A percentile compares a stretch with the other conserved stretches of the same genome.
These are phyloP conservation scores for Drosophila anomelani DNA, from an alignment of 2,888 invertebrate genomes.

Conservation along the genomic window DNA sequence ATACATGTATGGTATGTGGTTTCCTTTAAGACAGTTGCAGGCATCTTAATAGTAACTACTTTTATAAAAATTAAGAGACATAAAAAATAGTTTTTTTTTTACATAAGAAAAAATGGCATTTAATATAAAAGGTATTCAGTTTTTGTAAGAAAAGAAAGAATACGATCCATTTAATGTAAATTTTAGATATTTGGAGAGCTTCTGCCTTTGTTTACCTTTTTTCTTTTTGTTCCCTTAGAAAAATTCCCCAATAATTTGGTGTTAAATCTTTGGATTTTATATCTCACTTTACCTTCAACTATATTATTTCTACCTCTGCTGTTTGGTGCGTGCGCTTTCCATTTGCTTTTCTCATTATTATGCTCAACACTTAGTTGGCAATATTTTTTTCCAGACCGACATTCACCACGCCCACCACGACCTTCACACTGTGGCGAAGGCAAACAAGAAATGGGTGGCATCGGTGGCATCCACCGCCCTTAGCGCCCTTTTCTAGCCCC, in stretches of 20 bases:
- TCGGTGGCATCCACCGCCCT: background rate
- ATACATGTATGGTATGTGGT: too few species aligned
- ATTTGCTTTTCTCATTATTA: conserved; percentile 66
- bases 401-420: conserved; percentile 57
- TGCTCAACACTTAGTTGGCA: conserved; percentile 73
- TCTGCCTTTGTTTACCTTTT: too few species aligned
- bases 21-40: background rate
- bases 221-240: too few species aligned
- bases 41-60: background rate
- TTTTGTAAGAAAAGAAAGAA: background rate
- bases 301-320: background rate
- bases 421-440: conserved; percentile 64
- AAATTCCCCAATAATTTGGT: too few species aligned
- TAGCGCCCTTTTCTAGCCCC: conserved; percentile 4
- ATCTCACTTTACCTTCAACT: background rate
- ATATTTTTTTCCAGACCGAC: conserved; percentile 47
- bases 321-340: conserved; percentile 29
- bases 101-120: rapidly evolving
- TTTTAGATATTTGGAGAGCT: too few species aligned
- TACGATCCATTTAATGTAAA: too few species aligned
- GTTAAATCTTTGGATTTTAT: background rate
- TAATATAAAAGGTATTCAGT: background rate
- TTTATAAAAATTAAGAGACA: too few species aligned
- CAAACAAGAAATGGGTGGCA: conserved; percentile 55
- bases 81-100: background rate